These are phyloP conservation scores for Phaenicophaeus curvirostris DNA, from an alignment of 2,797 vertebrate genomes.

Conservation along the genomic window DNA sequence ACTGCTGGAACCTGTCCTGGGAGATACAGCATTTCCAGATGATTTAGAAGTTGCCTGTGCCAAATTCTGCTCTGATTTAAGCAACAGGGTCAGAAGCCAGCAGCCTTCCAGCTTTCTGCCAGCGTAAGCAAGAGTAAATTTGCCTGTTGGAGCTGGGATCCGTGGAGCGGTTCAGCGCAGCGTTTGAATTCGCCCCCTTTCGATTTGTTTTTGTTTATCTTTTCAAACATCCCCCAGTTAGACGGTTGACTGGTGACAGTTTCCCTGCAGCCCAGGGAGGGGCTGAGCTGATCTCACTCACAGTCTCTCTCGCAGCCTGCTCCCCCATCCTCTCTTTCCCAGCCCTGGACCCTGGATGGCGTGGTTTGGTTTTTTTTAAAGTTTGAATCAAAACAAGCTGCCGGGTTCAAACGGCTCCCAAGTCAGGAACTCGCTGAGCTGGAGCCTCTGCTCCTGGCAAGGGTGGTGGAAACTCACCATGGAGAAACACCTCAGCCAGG, in stretches of 20 bases:
- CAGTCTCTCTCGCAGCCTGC: neutral
- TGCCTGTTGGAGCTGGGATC: neutral
- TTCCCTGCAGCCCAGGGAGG: neutral
- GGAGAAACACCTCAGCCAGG: neutral
- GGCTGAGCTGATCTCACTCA: neutral
- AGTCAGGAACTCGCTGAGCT: neutral
- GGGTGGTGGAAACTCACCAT: constrained; percentile 3
- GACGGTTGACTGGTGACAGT: neutral
- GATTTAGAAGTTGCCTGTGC: neutral
- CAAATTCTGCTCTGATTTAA: constrained; percentile 16
- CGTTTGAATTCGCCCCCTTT: neutral
- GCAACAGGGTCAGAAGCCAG: constrained; percentile 17
- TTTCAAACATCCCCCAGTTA: constrained; percentile 16
- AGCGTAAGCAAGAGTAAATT: constrained; percentile 31
- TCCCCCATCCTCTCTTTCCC: neutral
- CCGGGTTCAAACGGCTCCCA: neutral
- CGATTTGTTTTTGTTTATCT: neutral
- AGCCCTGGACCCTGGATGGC: neutral
- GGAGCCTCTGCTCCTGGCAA: constrained; percentile 11
- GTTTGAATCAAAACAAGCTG: constrained; percentile 58
- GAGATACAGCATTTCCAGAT: neutral
- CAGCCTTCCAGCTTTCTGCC: constrained; percentile 42
- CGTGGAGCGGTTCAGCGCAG: neutral
- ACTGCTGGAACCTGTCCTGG: neutral
- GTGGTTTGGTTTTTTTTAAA: neutral